A percentile compares a stretch with the other conserved stretches of the same genome.
Conservation (phyloP, 1,140 invertebrate species). For the Solen grandis region DNA sequence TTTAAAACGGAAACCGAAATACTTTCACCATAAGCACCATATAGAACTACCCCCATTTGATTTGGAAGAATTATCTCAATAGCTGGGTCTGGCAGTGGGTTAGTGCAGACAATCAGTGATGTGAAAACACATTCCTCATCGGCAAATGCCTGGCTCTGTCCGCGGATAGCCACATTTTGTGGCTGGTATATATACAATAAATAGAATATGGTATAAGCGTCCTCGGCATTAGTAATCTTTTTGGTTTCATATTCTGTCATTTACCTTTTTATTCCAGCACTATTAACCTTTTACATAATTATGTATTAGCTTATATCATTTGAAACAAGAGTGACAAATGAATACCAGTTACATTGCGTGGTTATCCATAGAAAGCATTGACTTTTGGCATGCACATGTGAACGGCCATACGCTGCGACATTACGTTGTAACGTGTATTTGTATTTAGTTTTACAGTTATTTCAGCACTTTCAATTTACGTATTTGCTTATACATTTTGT, state of each 20-base stretch:
- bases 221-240: not conserved
- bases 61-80: too few species aligned
- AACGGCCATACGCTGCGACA: conserved; percentile 2
- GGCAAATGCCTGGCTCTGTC: conserved; percentile 20
- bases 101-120: not conserved
- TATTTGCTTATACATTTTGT: too few species aligned
- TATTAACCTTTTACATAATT: not conserved
- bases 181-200: conserved; percentile 13
- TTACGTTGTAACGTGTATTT: not conserved
- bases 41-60: too few species aligned
- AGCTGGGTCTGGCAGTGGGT: not conserved
- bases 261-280: not conserved
- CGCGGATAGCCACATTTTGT: not conserved
- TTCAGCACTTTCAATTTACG: too few species aligned
- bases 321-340: not conserved
- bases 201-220: conserved; percentile 10
- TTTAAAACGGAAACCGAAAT: too few species aligned
- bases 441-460: too few species aligned
- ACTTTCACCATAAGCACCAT: too few species aligned
- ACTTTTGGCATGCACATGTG: conserved; percentile 2
- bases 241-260: not conserved
- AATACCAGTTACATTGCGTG: not conserved
- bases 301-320: not conserved
- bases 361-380: conserved; percentile 20
- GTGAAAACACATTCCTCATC: not conserved